Base-by-base conservation (phyloP, 2,888 invertebrate genomes). In the Blomia tropicalis region DNA sequence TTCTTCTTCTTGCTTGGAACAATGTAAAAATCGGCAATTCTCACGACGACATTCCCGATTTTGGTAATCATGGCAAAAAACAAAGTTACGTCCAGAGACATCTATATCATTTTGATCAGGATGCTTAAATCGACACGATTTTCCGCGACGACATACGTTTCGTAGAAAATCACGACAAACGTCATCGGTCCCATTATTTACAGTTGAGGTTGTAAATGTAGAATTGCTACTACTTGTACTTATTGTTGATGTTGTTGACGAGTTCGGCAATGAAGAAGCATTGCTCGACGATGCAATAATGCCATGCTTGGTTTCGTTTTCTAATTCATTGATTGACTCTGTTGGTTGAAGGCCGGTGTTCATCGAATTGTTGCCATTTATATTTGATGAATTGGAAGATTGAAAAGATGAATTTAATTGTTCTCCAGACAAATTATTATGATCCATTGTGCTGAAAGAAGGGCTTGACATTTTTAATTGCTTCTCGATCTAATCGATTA, bases 1-100 rank as follows among this genome's bases (percentile, higher is more conserved):
- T 66, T 79, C 78, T 71, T 86, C 85, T 69, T 83, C 83, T 70
- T 82, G 81, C 22, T 83, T 77, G 0, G 82, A 79, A 70, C 85
- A 85, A 73, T 87, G 87, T 47, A 85, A 78, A 72, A 85, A 86
- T 70, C 82, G 82, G 70, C 85, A 86, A 64, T 81, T 82, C 2
- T 79, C 77, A 69, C 87, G 78, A n/a, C 79, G 78, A 71, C 86
- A 87, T 65, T 82, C 79, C 47, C 80, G 81, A 72, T 87, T 87
- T 74, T 86, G 86, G 69, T 72, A 79, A 70, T 79, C 79, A 70
- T 79, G 78, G 70, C 79, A 79, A 70, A 79, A 79, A 41, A 73
- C 73, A 22, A 54, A 41, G 54, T 68, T 68, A 62, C 65, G 67
- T 14, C 69, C 70, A 60, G 73, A 70, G 60, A 73, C 73, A 56